Percentiles rank a stretch among this genome's conserved stretches.
phyloP scores from a whole-genome alignment of 2,888 invertebrate genomes.

The Metacarcinus magister region DNA sequence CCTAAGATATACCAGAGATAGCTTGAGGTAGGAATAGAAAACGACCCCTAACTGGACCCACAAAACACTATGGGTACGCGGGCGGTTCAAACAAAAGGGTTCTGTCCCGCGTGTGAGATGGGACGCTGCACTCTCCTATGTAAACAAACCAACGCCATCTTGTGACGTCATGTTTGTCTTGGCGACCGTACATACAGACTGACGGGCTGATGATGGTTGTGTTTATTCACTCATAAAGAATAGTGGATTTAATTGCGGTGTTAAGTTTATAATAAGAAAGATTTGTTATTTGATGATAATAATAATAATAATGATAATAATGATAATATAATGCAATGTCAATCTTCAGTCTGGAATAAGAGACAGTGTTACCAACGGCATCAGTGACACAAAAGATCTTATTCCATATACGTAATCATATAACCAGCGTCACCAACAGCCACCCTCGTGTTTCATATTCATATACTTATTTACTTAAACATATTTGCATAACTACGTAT shows the following conservation, averaged over 20 bases:
- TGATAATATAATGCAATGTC: not conserved
- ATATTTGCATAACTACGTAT: no score
- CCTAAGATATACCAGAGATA: not conserved
- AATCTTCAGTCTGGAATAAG: no score
- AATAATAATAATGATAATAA: not conserved
- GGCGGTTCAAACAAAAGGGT: not conserved
- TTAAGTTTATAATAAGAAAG: not conserved
- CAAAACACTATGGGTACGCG: not conserved
- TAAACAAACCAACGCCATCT: not conserved
- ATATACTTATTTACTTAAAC: no score
- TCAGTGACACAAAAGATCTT: no score
- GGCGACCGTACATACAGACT: not conserved
- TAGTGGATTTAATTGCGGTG: not conserved
- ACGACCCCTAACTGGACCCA: not conserved
- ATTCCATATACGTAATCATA: no score
- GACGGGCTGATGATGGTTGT: not conserved
- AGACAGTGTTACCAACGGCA: no score
- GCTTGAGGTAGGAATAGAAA: not conserved
- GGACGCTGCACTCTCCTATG: not conserved
- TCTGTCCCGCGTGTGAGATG: not conserved
- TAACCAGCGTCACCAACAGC: no score
- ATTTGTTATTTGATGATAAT: not conserved
- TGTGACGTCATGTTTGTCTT: conserved; percentile 21
- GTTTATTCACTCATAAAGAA: not conserved
- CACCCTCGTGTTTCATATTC: no score